Evolutionary conservation across 2,113 vertebrate species (phyloP), one percentile per base, ranked within the genome.

Genomic region (Callithrix jacchus): DNA sequence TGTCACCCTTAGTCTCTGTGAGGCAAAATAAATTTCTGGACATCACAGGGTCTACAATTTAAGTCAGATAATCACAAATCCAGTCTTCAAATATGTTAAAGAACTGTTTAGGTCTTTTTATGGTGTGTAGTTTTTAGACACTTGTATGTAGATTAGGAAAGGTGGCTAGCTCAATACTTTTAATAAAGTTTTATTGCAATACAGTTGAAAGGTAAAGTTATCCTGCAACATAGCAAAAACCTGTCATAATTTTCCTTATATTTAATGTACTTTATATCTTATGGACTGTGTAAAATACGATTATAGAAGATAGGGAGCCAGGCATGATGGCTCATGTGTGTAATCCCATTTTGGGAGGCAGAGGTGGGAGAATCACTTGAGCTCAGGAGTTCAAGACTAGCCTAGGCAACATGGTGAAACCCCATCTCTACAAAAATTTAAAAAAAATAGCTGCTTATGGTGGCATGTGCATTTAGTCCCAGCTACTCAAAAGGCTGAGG

Each of bases 211-310:
- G 70, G 37, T 77, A 85, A 80, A 88, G 64, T 66, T 94, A 93
- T 58, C 83, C n/a, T 87, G 32, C 16, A 45, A 49, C 54, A 13
- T 52, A 88, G 35, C 5, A 42, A 88, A 92, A 58, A 47, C 27
- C 7, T 25, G 12, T 30, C 82, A 61, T 32, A 58, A 40, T 73
- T 89, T 80, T 81, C 81, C 32, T 77, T 40, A 74, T 76, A 35
- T 66, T 94, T 79, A 88, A 90, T 61, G 37, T 56, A 91, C 79
- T 73, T 86, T 49, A 37, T 68, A 74, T 74, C 12, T 96, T 66
- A 79, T 30, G 58, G 21, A 37, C n/a, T 83, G 25, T 92, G 18
- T 37, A 85, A 94, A 88, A 86, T 82, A 56, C 54, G 47, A 74
- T 49, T 47, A 79, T 40, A 89, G 37, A n/a, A 61, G 21, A 79